Evolutionary conservation across 1,140 invertebrate genomes (phyloP).

Genomic region (Ceratina japonica): DNA sequence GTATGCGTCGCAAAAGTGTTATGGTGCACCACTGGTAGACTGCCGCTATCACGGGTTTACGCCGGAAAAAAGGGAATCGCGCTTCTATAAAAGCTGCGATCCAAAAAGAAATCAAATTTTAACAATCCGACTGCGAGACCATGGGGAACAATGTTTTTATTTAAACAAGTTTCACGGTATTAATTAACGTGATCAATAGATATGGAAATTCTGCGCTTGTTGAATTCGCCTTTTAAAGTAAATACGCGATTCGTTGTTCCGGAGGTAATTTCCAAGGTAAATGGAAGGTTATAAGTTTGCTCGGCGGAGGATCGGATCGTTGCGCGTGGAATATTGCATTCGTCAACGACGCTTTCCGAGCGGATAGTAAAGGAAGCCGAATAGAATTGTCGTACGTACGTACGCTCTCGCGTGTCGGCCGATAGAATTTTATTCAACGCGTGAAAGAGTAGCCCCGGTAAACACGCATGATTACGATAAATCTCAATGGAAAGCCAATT

Average conservation of each 20-base stretch:
- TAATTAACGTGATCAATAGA: conserved; percentile 20
- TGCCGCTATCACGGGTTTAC: conserved; percentile 14
- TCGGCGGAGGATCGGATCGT: too few species aligned
- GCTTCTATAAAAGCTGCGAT: conserved; percentile 39
- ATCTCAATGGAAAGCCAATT: conserved; percentile 65
- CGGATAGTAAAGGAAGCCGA: too few species aligned
- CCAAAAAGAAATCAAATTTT: conserved; percentile 44
- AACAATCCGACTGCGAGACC: conserved; percentile 13
- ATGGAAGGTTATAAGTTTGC: too few species aligned
- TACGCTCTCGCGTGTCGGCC: too few species aligned
- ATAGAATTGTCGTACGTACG: too few species aligned
- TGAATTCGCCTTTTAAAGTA: too few species aligned
- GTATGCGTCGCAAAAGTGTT: neutral
- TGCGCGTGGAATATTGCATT: too few species aligned
- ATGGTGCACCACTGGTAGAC: neutral
- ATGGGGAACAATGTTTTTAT: neutral
- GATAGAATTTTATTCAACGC: conserved; percentile 28
- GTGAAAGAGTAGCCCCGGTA: conserved; percentile 39
- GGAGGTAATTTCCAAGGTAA: too few species aligned
- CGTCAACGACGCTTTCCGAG: too few species aligned
- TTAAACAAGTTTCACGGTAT: conserved; percentile 3
- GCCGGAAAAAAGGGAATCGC: conserved; percentile 14
- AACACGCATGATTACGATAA: conserved; percentile 63
- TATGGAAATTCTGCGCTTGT: too few species aligned
- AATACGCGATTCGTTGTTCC: too few species aligned